Base-by-base conservation (phyloP, 2,797 vertebrate genomes). In the Crax fasciolata region DNA sequence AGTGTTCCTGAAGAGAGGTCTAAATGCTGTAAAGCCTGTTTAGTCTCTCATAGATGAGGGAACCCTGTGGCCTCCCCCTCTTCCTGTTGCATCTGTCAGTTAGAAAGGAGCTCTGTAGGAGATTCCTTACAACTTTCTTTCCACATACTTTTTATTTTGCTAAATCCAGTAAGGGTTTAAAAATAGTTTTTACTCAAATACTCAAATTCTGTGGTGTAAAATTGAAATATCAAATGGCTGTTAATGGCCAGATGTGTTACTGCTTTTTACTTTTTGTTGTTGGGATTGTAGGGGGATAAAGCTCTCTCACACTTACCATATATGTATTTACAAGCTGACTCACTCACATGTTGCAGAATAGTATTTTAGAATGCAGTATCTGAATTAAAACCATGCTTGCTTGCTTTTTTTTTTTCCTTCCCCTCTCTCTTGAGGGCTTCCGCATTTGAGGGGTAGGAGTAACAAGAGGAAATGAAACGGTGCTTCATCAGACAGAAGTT, bases 391-490 rank as follows among this genome's bases (percentile, higher is more conserved):
- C 77, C 66, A 9, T 28, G 5, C 6, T 24, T 43, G 27, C 27
- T 41, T 9, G 24, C 5, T 30, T 48, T 38, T 38, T 39, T 61
- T 76, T 39, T 24, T 9, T 25, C 63, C 74, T 30, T 41, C 9
- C 3, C 35, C 43, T 73, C 30, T 62, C 18, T 59, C 57, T 51
- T 27, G 41, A 81, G 65, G 57, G 24, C 65, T 95, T 96, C 59
- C 67, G 32, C n/a, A 3, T 89, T 94, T 89, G 81, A 66, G 67
- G 46, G 27, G 19, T 48, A 51, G 30, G 38, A 81, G 59, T 72
- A 61, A 85, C 66, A 68, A 81, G 66, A 74, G 93, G 90, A 87
- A 91, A 80, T 92, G 88, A 90, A 91, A 86, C 39, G 49, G 68
- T 71, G 68, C 20, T 65, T 89, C 39, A 6, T 93, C 73, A 87